These are phyloP conservation scores for Serripes groenlandicus DNA, from an alignment of 2,888 invertebrate species.

Conservation along the genomic window DNA sequence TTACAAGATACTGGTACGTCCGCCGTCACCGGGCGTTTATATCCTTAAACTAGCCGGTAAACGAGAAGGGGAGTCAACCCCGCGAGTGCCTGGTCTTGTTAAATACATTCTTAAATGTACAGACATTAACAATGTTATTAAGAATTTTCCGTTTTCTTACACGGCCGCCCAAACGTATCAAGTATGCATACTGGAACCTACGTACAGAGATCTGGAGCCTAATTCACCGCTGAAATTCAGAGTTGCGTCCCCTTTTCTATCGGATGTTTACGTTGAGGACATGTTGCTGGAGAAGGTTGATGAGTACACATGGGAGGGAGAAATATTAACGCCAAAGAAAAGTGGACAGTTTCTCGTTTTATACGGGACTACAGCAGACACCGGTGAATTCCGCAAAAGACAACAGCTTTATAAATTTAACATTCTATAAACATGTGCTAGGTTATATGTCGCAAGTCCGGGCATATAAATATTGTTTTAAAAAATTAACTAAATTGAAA, in stretches of 20 bases:
- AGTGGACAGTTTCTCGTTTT: conserved; percentile 59
- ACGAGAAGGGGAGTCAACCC: conserved; percentile 60
- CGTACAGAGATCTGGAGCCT: conserved; percentile 64
- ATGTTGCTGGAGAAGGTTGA: conserved; percentile 60
- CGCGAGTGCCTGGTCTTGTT: conserved; percentile 58
- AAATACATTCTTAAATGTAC: conserved; percentile 69
- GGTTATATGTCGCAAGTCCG: too few species aligned
- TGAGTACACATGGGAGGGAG: conserved; percentile 67
- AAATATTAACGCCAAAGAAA: conserved; percentile 63
- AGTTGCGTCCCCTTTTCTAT: conserved; percentile 64
- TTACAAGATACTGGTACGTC: conserved; percentile 62
- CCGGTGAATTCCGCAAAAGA: conserved; percentile 48
- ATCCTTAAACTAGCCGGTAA: conserved; percentile 66
- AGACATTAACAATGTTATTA: conserved; percentile 66
- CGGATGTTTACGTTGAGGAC: conserved; percentile 60
- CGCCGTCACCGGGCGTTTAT: conserved; percentile 65
- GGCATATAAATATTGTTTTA: too few species aligned
- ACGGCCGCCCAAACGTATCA: conserved; percentile 66
- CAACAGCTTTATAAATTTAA: conserved; percentile 67
- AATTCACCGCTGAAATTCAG: conserved; percentile 61
- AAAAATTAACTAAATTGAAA: too few species aligned
- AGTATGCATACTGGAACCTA: conserved; percentile 63
- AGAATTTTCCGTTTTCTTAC: conserved; percentile 66
- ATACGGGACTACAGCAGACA: conserved; percentile 47
- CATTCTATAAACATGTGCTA: conserved; percentile 52